Evolutionary conservation across 2,888 invertebrate species (phyloP).

Genomic region (Byasa hedistus): DNA sequence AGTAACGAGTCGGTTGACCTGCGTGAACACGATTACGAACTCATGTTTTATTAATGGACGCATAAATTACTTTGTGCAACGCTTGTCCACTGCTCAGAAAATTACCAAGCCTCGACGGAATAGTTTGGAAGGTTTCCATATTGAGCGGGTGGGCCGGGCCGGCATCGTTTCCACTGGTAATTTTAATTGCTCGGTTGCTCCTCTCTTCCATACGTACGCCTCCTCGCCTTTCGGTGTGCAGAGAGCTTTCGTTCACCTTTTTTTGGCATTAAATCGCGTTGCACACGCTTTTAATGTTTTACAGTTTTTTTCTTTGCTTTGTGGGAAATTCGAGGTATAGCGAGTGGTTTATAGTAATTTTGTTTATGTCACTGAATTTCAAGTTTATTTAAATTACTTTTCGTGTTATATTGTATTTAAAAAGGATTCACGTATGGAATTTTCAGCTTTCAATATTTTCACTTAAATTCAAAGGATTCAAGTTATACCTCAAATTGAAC

Average conservation of each 20-base stretch:
- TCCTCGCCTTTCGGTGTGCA: conserved; percentile 10
- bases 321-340: neutral
- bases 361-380: no score
- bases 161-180: conserved; percentile 42
- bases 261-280: conserved; percentile 21
- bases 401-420: no score
- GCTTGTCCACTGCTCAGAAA: conserved; percentile 51
- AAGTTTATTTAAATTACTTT: no score
- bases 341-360: no score
- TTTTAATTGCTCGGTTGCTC: conserved; percentile 37
- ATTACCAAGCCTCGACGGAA: conserved; percentile 51
- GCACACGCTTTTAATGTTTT: conserved; percentile 22
- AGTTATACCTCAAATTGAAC: no score
- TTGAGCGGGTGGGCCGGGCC: conserved; percentile 35
- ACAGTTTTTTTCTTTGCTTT: conserved; percentile 9
- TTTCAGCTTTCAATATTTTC: no score
- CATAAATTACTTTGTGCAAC: conserved; percentile 62
- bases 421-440: no score
- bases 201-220: conserved; percentile 22
- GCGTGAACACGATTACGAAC: conserved; percentile 50
- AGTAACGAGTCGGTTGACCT: conserved; percentile 32
- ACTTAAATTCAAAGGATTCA: no score
- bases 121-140: conserved; percentile 52
- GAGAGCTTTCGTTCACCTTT: conserved; percentile 16
- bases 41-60: conserved; percentile 68